Evolutionary conservation across 1,140 invertebrate genomes (phyloP).

Genomic region (Scaptomyza pallida): DNA sequence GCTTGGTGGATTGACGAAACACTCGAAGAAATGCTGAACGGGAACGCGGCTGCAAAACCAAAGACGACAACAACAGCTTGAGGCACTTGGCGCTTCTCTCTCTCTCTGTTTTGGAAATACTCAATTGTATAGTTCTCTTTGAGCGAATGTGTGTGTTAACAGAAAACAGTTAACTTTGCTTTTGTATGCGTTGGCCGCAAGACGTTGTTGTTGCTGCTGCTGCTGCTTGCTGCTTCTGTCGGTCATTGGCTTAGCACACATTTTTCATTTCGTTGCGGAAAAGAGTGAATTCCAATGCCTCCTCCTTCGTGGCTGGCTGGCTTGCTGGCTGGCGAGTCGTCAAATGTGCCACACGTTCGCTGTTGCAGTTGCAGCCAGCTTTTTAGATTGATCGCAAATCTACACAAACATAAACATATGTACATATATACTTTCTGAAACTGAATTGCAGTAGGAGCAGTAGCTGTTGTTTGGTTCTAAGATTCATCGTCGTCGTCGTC

Average conservation of each 20-base stretch:
- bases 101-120: constrained; percentile 46
- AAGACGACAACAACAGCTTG: constrained; percentile 23
- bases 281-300: constrained; percentile 72
- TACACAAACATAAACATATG: too few species aligned
- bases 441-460: constrained; percentile 6
- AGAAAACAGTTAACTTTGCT: constrained; percentile 68
- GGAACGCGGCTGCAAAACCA: constrained; percentile 30
- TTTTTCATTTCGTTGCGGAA: constrained; percentile 84
- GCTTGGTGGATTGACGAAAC: constrained; percentile 43
- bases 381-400: constrained; percentile 38
- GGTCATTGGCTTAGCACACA: constrained; percentile 84
- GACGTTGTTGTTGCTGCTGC: constrained; percentile 23
- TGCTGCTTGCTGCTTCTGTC: constrained; percentile 72
- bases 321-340: constrained; percentile 7
- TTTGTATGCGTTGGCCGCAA: constrained; percentile 57
- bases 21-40: constrained; percentile 44
- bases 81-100: constrained; percentile 29
- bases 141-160: constrained; percentile 37
- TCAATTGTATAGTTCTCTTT: constrained; percentile 45
- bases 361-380: constrained; percentile 20
- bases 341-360: constrained; percentile 23
- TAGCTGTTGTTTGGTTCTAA: constrained; percentile 32
- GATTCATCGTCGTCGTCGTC: constrained; percentile 2
- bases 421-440: constrained; percentile 31
- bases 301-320: constrained; percentile 7